phyloP scores from a whole-genome alignment of 1,140 invertebrate genomes.

The Drosophila pruinosa region DNA sequence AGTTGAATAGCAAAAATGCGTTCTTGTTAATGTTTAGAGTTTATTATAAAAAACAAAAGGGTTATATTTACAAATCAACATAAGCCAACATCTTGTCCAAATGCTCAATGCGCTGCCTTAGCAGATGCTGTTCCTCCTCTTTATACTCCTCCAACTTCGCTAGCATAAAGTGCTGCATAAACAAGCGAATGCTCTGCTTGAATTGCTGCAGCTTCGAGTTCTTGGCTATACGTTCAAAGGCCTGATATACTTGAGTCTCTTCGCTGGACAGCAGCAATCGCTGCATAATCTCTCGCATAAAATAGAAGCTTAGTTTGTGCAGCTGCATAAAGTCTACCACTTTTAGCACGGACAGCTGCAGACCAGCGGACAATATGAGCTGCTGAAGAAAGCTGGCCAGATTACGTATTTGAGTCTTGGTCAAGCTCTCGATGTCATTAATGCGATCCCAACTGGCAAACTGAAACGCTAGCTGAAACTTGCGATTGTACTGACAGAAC shows the following conservation, averaged over 20 bases:
- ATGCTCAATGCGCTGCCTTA: slow-evolving; percentile 83
- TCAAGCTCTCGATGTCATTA: slow-evolving; percentile 89
- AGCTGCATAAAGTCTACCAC: slow-evolving; percentile 89
- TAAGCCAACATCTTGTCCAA: slow-evolving; percentile 84
- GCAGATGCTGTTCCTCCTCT: slow-evolving; percentile 83
- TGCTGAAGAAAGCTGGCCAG: slow-evolving; percentile 91
- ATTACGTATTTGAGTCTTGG: slow-evolving; percentile 87
- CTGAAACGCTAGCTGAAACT: slow-evolving; percentile 94
- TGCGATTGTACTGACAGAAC: slow-evolving; percentile 92
- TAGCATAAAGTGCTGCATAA: slow-evolving; percentile 90
- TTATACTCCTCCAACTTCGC: slow-evolving; percentile 82
- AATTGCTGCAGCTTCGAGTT: slow-evolving; percentile 87
- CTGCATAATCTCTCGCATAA: slow-evolving; percentile 87
- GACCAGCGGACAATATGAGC: slow-evolving; percentile 90
- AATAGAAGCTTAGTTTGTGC: slow-evolving; percentile 86
- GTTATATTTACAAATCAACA: slow-evolving; percentile 64
- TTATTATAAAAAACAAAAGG: slow-evolving; percentile 9
- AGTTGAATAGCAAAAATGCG: slow-evolving; percentile 5
- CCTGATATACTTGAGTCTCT: slow-evolving; percentile 57
- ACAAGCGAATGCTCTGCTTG: slow-evolving; percentile 88
- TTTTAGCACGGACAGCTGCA: slow-evolving; percentile 94
- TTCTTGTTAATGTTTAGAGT: slow-evolving; percentile 53
- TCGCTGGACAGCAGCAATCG: slow-evolving; percentile 85
- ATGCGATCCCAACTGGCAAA: slow-evolving; percentile 96
- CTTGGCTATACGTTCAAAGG: slow-evolving; percentile 86